Evolutionary conservation across 2,797 vertebrate species (phyloP).

Genomic region (Hephaestus fuliginosus): DNA sequence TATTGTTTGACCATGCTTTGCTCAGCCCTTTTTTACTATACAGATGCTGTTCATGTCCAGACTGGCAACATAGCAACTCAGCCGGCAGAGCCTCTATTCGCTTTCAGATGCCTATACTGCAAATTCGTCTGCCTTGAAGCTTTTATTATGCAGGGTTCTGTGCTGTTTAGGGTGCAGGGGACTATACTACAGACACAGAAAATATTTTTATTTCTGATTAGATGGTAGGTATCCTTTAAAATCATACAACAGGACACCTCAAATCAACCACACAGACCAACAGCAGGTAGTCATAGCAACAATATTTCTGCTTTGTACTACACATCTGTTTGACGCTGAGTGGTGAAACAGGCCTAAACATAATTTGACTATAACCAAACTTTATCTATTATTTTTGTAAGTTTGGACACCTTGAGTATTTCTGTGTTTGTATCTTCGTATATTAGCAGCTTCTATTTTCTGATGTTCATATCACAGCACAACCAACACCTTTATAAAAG

Average conservation of each 20-base stretch:
- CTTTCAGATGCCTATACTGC: slow-evolving; percentile 1
- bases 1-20: slow-evolving; percentile 18
- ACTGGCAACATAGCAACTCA: slow-evolving; percentile 9
- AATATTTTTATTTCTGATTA: not conserved
- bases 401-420: not conserved
- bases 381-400: not conserved
- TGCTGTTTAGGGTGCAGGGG: not conserved
- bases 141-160: slow-evolving; percentile 16
- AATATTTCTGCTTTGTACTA: not conserved
- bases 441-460: not conserved
- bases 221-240: not conserved
- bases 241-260: not conserved
- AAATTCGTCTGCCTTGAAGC: not conserved
- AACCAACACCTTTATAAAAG: not conserved
- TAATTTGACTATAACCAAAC: not conserved
- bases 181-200: not conserved
- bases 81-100: not conserved
- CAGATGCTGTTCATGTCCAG: not conserved
- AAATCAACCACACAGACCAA: not conserved
- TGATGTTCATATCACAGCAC: not conserved
- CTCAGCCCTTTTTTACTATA: slow-evolving; percentile 9
- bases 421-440: not conserved
- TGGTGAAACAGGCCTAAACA: not conserved
- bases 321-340: not conserved
- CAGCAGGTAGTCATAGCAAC: not conserved